Base-by-base conservation (phyloP, 2,888 invertebrate genomes). In the Bugulina stolonifera region DNA sequence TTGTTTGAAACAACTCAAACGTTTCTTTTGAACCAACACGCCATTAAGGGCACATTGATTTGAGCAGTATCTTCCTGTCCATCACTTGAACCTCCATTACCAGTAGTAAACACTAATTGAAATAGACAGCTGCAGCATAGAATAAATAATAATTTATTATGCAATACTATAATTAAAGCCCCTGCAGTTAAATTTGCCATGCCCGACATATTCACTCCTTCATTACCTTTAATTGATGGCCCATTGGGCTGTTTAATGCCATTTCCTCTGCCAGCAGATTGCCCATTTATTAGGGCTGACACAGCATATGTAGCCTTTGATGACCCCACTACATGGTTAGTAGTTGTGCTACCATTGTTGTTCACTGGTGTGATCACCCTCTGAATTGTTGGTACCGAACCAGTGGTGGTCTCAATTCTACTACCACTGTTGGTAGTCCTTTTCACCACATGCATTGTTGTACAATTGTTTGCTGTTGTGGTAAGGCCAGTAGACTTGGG, bases 161-260 rank as follows among this genome's bases (percentile, higher is more conserved):
- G n/a, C n/a, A n/a, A n/a, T n/a, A n/a, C n/a, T n/a, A n/a, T n/a
- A n/a, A n/a, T n/a, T n/a, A n/a, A n/a, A n/a, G n/a, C n/a, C n/a
- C n/a, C n/a, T n/a, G n/a, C n/a, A n/a, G n/a, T n/a, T n/a, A n/a
- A n/a, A n/a, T n/a, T n/a, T n/a, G n/a, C n/a, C n/a, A n/a, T n/a
- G n/a, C n/a, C n/a, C n/a, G n/a, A n/a, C n/a, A n/a, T n/a, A n/a
- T n/a, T n/a, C n/a, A n/a, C n/a, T n/a, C n/a, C 10, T 18, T 43
- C 43, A 43, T 43, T 43, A 43, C 43, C 43, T 43, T 43, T 43
- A 10, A 43, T 64, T 29, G 32, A 29, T 10, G 64, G 64, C 5
- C 64, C 64, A 64, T 64, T 64, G 2, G 32, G 27, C 14, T 64
- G 64, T 34, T 64, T 64, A 32, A 64, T 64, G 3, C 64, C 64